These are phyloP conservation scores for Augiades crinisus DNA, from an alignment of 2,888 invertebrate species.

Conservation along the genomic window DNA sequence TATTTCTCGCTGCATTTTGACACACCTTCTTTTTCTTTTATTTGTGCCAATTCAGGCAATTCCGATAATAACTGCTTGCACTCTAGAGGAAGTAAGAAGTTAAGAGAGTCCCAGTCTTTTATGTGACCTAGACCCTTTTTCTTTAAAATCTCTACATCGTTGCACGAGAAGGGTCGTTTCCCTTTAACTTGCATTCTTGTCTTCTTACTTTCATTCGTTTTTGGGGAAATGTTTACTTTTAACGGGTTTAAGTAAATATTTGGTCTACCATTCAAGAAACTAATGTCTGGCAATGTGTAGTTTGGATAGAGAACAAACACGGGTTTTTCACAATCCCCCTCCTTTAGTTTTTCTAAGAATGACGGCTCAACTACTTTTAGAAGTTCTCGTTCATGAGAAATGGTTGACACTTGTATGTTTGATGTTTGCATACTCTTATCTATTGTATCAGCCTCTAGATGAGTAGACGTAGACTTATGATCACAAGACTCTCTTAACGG, in stretches of 20 bases:
- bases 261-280: constrained; percentile 84
- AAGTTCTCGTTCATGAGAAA: constrained; percentile 70
- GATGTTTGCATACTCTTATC: constrained; percentile 90
- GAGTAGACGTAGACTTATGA: constrained; percentile 74
- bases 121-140: constrained; percentile 92
- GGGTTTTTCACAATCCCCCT: constrained; percentile 85
- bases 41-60: constrained; percentile 87
- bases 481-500: constrained; percentile 63
- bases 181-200: constrained; percentile 63
- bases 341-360: constrained; percentile 85
- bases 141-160: constrained; percentile 90
- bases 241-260: constrained; percentile 90
- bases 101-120: constrained; percentile 96
- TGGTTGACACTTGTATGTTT: constrained; percentile 60
- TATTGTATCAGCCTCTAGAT: constrained; percentile 79
- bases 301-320: constrained; percentile 95
- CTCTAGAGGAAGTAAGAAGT: constrained; percentile 92
- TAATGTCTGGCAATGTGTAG: constrained; percentile 93
- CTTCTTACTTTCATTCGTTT: constrained; percentile 62
- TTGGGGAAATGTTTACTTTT: constrained; percentile 73
- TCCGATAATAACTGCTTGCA: constrained; percentile 89
- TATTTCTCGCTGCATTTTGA: constrained; percentile 64
- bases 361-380: constrained; percentile 86
- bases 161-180: constrained; percentile 88
- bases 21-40: constrained; percentile 76